Percentiles rank a stretch among this genome's conserved stretches.
phyloP scores from a whole-genome alignment of 2,888 invertebrate genomes.

The Amphipyra tragopoginis region DNA sequence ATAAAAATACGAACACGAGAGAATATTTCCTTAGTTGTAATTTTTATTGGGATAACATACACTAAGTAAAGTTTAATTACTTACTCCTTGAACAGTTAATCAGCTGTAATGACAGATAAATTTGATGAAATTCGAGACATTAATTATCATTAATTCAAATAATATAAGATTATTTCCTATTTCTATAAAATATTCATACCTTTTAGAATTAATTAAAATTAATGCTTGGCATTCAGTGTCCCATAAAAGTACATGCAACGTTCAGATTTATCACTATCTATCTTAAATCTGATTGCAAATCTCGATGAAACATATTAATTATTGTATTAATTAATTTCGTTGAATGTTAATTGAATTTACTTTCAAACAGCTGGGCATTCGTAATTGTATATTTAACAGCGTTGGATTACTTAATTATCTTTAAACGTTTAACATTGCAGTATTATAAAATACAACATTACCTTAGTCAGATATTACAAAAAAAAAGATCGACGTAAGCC shows the following conservation, averaged over 20 bases:
- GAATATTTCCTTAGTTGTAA: too few species aligned
- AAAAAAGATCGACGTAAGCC: background rate
- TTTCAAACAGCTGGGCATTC: slow-evolving; percentile 18
- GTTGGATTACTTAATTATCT: slow-evolving; percentile 7
- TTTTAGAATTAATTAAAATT: slow-evolving; percentile 28
- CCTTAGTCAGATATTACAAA: background rate
- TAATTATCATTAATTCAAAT: slow-evolving; percentile 3
- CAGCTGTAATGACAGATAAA: background rate
- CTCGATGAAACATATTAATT: slow-evolving; percentile 44
- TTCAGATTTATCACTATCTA: slow-evolving; percentile 38
- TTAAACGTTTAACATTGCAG: background rate
- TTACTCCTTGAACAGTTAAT: background rate
- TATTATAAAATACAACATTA: background rate
- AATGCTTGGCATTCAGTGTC: slow-evolving; percentile 25
- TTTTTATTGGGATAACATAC: too few species aligned
- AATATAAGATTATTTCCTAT: slow-evolving; percentile 2
- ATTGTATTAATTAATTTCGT: slow-evolving; percentile 39
- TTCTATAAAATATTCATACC: slow-evolving; percentile 5
- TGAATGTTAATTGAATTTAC: slow-evolving; percentile 33
- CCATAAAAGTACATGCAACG: slow-evolving; percentile 41
- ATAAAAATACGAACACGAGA: too few species aligned
- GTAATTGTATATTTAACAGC: slow-evolving; percentile 10
- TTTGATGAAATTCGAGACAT: background rate
- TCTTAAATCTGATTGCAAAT: slow-evolving; percentile 46
- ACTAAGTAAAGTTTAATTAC: too few species aligned